Conservation (phyloP, 2,113 vertebrate species). For the Gallinago media region DNA sequence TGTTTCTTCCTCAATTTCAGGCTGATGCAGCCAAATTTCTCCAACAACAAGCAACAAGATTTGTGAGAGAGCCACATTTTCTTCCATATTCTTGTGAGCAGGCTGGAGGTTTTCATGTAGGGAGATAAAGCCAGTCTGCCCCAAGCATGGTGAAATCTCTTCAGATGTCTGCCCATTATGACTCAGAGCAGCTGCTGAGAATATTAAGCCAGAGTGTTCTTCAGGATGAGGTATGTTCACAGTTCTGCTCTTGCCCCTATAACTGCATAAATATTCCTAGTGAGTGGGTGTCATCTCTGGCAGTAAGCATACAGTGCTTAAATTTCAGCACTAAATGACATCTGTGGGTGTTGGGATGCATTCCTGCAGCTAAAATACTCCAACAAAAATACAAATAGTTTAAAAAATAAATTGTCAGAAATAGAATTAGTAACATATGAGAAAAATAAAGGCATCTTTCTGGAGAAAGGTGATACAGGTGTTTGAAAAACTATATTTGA, state of each 20-base stretch:
- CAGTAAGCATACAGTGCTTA: conserved; percentile 10
- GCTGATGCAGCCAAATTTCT: neutral
- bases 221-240: conserved; percentile 14
- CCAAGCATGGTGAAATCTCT: neutral
- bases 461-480: neutral
- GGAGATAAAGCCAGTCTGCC: neutral
- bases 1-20: neutral
- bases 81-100: neutral
- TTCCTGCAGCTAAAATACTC: neutral
- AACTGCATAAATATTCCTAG: conserved; percentile 36
- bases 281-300: conserved; percentile 50
- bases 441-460: neutral
- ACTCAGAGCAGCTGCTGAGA: conserved; percentile 54
- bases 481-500: neutral
- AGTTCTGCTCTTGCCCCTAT: neutral
- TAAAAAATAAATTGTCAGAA: neutral
- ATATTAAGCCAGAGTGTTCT: neutral
- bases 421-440: neutral
- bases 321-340: conserved; percentile 58
- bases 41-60: neutral
- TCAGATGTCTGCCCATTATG: neutral
- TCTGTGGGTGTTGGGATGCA: conserved; percentile 9
- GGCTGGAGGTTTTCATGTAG: neutral
- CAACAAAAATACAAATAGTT: neutral
- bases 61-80: neutral